Evolutionary conservation across 2,888 invertebrate genomes (phyloP).

Genomic region (Nomada fucata): DNA sequence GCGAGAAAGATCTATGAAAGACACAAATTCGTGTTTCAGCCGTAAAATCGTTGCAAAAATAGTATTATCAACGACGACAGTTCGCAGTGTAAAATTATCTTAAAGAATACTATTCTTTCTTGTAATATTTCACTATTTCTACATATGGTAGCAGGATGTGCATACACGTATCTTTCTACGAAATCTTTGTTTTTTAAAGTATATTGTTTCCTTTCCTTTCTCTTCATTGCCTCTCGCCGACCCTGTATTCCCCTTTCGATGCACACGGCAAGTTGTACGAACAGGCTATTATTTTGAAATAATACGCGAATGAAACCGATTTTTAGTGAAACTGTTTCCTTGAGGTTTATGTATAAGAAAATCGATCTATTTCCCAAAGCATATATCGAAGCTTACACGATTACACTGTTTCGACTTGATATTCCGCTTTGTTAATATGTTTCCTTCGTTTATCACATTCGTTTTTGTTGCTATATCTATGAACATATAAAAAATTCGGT

Average conservation of each 20-base stretch:
- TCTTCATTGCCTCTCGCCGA: too few species aligned
- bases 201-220: neutral
- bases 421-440: slow-evolving; percentile 1
- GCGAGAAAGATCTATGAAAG: slow-evolving; percentile 9
- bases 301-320: slow-evolving; percentile 6
- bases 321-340: slow-evolving; percentile 5
- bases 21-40: neutral
- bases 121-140: neutral
- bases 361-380: slow-evolving; percentile 25
- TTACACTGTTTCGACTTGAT: slow-evolving; percentile 27
- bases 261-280: neutral
- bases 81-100: too few species aligned
- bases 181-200: neutral
- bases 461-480: slow-evolving; percentile 17
- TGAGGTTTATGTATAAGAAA: slow-evolving; percentile 4
- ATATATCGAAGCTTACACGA: slow-evolving; percentile 38
- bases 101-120: neutral
- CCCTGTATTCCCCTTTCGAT: neutral
- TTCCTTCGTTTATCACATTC: slow-evolving; percentile 1
- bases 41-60: neutral
- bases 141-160: neutral
- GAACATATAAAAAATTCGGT: slow-evolving; percentile 52
- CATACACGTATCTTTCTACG: neutral
- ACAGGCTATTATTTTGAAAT: neutral
- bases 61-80: too few species aligned